phyloP scores from a whole-genome alignment of 2,113 vertebrate genomes.

The Ceyx margarethae region DNA sequence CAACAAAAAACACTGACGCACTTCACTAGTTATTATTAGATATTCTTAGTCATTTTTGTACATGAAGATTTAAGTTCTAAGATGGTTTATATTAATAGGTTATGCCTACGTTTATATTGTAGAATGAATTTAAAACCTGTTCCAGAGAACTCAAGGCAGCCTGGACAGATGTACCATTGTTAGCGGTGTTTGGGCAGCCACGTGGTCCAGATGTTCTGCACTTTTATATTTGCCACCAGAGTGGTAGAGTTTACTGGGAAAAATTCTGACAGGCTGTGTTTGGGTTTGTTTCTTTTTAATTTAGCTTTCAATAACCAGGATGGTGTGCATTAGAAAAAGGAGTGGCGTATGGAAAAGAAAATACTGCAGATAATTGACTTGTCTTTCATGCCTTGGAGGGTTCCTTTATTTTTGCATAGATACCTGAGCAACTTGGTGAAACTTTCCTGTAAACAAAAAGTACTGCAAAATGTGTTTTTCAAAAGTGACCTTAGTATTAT shows the following conservation, averaged over 20 bases:
- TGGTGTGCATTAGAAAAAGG: conserved; percentile 78
- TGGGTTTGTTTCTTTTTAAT: conserved; percentile 63
- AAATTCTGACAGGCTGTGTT: conserved; percentile 74
- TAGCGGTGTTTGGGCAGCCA: conserved; percentile 80
- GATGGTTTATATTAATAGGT: conserved; percentile 88
- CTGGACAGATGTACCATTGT: conserved; percentile 81
- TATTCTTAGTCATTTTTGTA: conserved; percentile 87
- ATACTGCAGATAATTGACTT: conserved; percentile 71
- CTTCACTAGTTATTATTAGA: conserved; percentile 87
- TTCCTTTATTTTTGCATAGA: conserved; percentile 78
- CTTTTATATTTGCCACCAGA: conserved; percentile 82
- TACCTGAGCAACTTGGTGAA: conserved; percentile 65
- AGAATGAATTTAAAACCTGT: conserved; percentile 81
- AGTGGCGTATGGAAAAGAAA: conserved; percentile 70
- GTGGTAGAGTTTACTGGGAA: conserved; percentile 80
- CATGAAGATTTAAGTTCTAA: conserved; percentile 86
- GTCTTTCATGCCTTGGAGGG: conserved; percentile 76
- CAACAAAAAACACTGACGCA: conserved; percentile 71
- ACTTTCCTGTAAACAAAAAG: conserved; percentile 72
- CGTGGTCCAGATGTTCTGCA: conserved; percentile 82
- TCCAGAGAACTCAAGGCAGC: conserved; percentile 77
- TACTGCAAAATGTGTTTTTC: conserved; percentile 77
- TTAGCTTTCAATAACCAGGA: conserved; percentile 77
- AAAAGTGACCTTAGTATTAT: conserved; percentile 86
- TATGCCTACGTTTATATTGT: conserved; percentile 87